Base-by-base conservation (phyloP, 2,888 invertebrate genomes). In the Macropis europaea region DNA sequence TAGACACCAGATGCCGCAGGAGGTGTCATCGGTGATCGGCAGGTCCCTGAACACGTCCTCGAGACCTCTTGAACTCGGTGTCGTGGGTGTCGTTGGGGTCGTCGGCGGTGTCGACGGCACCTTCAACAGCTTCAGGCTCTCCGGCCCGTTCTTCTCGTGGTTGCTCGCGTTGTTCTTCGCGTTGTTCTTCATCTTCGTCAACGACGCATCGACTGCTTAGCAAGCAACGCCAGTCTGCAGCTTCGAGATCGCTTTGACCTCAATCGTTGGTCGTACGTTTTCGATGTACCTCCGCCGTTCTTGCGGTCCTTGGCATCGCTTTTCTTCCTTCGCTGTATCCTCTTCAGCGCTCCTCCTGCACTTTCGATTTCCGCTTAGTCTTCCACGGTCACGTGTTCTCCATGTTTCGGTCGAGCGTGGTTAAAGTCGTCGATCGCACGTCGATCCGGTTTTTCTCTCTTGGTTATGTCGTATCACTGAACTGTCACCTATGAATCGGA, bases 1-100 rank as follows among this genome's bases (percentile, higher is more conserved):
- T 48, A 93, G 87, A 75, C 92, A 91, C 91, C 94, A 92, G 77
- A 94, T 91, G 0, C 94, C 94, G 83, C 94, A 94, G 2, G 92
- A 90, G 0, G 93, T 93, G 60, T 94, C 94, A 53, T 94, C 92
- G 32, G 92, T 92, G 62, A 93, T 84, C 2, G 92, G 91, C 84
- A 91, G 89, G 42, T 91, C 91, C 56, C 87, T 89, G 64, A 91
- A 90, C 24, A 92, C 84, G 59, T 92, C 91, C 73, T 92, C 91
- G 50, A 89, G 76, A 5, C 79, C 85, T 32, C 86, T 84, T 11
- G 82, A 76, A 17, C 83, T 85, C 19, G 83, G 81, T 11, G 85
- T 83, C 17, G 83, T 73, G 7, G 85, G 79, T 3, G 84, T 81
- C 7, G 85, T 71, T 15, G 83, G 77, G 11, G 84, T 81, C 1